Evolutionary conservation across 2,113 vertebrate genomes (phyloP).

Genomic region (Numenius arquata): DNA sequence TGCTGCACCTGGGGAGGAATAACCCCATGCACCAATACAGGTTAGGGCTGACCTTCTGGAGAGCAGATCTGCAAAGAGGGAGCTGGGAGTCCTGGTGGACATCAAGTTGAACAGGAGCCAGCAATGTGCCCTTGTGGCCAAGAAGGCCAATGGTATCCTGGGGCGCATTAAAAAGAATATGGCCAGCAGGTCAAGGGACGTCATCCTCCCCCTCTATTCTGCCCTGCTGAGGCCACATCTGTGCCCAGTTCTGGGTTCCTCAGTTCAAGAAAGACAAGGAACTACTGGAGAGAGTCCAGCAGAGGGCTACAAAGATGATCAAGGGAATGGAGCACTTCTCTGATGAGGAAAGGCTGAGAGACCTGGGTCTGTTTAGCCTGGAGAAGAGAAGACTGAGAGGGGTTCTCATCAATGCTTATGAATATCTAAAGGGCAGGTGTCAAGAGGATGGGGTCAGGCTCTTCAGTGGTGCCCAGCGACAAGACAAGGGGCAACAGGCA

Average conservation of each 20-base stretch:
- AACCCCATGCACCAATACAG: not conserved
- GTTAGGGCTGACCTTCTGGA: not conserved
- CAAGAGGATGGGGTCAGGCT: not conserved
- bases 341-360: not conserved
- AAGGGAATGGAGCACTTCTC: not conserved
- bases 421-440: not conserved
- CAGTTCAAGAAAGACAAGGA: not conserved
- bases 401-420: not conserved
- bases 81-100: not conserved
- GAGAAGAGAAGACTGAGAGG: not conserved
- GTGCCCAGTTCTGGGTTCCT: not conserved
- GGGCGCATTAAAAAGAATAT: no score
- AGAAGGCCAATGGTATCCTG: not conserved
- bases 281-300: not conserved
- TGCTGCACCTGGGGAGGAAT: not conserved
- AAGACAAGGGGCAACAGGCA: not conserved
- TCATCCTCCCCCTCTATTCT: no score
- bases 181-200: no score
- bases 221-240: not conserved
- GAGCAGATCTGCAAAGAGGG: not conserved
- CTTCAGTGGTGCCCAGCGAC: not conserved
- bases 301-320: not conserved
- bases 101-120: not conserved
- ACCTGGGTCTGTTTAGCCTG: not conserved
- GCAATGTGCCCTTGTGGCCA: not conserved